Conservation (phyloP, 2,113 vertebrate species). For the Dendropsophus ebraccatus region DNA sequence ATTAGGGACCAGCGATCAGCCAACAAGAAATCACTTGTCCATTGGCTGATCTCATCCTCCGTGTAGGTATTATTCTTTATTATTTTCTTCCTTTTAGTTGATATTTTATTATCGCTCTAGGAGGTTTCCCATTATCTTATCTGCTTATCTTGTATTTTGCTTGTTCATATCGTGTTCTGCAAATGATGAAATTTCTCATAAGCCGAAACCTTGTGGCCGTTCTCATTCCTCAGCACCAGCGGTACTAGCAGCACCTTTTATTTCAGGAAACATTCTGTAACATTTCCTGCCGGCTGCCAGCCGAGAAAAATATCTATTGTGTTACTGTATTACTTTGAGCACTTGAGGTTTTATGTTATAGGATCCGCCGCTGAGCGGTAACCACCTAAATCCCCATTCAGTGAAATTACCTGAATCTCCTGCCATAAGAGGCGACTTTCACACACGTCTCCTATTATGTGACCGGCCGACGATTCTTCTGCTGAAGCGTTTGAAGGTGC, state of each 20-base stretch:
- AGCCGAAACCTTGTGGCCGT: neutral
- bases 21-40: too few species aligned
- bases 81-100: too few species aligned
- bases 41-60: too few species aligned
- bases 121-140: too few species aligned
- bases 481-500: neutral
- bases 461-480: neutral
- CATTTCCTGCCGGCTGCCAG: neutral
- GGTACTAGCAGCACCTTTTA: neutral
- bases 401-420: constrained; percentile 9
- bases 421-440: neutral
- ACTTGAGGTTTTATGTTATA: constrained; percentile 12
- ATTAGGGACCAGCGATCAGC: too few species aligned
- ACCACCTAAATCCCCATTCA: constrained; percentile 16
- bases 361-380: constrained; percentile 15
- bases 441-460: constrained; percentile 7
- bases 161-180: too few species aligned
- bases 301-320: constrained; percentile 1
- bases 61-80: too few species aligned
- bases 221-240: neutral
- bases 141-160: too few species aligned
- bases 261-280: neutral
- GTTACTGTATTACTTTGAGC: neutral
- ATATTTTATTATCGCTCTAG: too few species aligned
- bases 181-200: neutral